Percentiles rank a stretch among this genome's conserved stretches.
These are phyloP conservation scores for Mohoua ochrocephala DNA, from an alignment of 2,113 vertebrate species.

Conservation along the genomic window DNA sequence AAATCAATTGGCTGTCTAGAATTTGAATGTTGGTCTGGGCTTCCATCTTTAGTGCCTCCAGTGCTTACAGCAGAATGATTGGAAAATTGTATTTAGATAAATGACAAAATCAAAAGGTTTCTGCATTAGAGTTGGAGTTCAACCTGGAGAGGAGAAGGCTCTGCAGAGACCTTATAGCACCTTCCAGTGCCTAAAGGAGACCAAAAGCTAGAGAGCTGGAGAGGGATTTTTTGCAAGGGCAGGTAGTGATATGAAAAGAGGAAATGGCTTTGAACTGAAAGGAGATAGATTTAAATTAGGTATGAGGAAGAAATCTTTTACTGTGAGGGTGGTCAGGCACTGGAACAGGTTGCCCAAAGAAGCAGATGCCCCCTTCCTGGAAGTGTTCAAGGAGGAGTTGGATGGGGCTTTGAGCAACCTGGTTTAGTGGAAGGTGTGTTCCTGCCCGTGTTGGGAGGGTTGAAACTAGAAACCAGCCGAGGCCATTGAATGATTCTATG, in stretches of 20 bases:
- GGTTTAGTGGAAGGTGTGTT: neutral
- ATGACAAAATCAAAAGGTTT: conserved; percentile 8
- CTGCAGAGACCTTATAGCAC: neutral
- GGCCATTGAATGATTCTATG: neutral
- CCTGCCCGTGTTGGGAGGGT: neutral
- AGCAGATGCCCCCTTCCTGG: neutral
- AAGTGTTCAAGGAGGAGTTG: neutral
- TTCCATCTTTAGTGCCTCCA: neutral
- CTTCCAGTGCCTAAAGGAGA: neutral
- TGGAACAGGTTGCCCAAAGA: neutral
- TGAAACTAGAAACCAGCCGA: neutral
- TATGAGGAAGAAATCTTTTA: neutral
- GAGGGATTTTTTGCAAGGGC: neutral
- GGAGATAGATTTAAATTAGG: neutral
- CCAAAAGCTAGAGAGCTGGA: neutral
- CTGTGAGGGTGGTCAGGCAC: neutral
- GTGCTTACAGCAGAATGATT: neutral
- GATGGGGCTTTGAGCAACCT: neutral
- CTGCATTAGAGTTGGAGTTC: neutral
- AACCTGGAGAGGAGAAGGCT: neutral
- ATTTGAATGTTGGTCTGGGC: neutral
- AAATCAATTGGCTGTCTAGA: neutral
- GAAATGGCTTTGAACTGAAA: neutral
- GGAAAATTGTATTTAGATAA: conserved; percentile 16
- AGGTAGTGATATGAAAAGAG: neutral